These are phyloP conservation scores for Epirrhoe tristata DNA, from an alignment of 2,888 invertebrate species.

Conservation along the genomic window DNA sequence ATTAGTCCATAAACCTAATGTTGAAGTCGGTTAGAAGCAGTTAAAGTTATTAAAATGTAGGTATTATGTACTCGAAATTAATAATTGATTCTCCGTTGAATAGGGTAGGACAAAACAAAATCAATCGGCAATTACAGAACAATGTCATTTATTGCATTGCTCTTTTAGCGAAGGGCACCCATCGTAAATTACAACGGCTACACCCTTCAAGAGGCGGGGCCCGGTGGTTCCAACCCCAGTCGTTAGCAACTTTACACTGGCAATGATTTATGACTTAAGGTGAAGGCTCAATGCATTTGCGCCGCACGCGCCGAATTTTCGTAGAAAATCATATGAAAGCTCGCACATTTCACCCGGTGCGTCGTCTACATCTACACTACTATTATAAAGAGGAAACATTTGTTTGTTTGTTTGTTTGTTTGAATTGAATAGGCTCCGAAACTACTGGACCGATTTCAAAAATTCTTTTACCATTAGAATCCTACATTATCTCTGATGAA, in stretches of 20 bases:
- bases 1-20: no score
- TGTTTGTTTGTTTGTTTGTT: no score
- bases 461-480: no score
- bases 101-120: conserved; percentile 14
- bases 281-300: neutral
- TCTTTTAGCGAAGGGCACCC: conserved; percentile 37
- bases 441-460: no score
- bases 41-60: neutral
- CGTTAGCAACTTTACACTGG: conserved; percentile 29
- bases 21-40: neutral
- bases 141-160: conserved; percentile 33
- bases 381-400: no score
- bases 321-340: no score
- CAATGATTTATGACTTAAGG: conserved; percentile 46
- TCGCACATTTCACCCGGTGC: no score
- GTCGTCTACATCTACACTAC: no score
- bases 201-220: conserved; percentile 45
- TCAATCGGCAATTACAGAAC: conserved; percentile 31
- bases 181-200: conserved; percentile 32
- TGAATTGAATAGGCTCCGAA: no score
- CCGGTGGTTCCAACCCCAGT: conserved; percentile 29
- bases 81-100: conserved; percentile 18
- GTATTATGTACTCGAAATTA: neutral
- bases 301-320: no score
- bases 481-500: no score